Conservation (phyloP, 2,888 invertebrate species). For the Drosophila seclusa region DNA sequence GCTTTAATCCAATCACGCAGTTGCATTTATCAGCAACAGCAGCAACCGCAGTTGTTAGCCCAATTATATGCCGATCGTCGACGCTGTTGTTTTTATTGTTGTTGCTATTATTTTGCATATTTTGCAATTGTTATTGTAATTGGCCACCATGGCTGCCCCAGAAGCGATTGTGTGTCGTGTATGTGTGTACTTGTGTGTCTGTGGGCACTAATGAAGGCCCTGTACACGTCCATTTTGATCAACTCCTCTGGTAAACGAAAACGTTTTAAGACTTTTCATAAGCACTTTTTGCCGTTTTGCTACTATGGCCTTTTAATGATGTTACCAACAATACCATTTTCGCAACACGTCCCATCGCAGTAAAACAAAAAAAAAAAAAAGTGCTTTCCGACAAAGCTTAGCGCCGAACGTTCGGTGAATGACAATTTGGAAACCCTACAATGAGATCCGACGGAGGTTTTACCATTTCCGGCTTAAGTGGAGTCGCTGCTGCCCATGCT, state of each 20-base stretch:
- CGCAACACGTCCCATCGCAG: slow-evolving; percentile 26
- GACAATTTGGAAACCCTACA: slow-evolving; percentile 48
- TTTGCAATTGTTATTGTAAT: slow-evolving; percentile 76
- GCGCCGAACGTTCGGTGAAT: slow-evolving; percentile 45
- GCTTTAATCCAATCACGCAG: slow-evolving; percentile 78
- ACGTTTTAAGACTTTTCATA: slow-evolving; percentile 81
- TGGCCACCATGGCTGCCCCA: slow-evolving; percentile 71
- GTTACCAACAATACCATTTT: slow-evolving; percentile 37
- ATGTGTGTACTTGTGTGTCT: not conserved
- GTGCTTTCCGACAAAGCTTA: slow-evolving; percentile 58
- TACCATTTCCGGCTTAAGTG: slow-evolving; percentile 58
- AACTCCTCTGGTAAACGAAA: slow-evolving; percentile 82
- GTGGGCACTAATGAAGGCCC: slow-evolving; percentile 53
- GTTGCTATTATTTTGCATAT: slow-evolving; percentile 60
- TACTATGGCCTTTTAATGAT: slow-evolving; percentile 55
- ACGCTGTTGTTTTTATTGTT: slow-evolving; percentile 30
- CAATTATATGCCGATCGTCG: slow-evolving; percentile 58
- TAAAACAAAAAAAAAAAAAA: slow-evolving; percentile 2
- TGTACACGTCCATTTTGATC: slow-evolving; percentile 57
- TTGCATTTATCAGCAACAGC: slow-evolving; percentile 70
- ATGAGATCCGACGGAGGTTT: slow-evolving; percentile 30
- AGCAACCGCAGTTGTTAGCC: slow-evolving; percentile 60
- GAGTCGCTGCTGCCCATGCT: slow-evolving; percentile 12
- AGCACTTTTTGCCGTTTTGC: slow-evolving; percentile 34
- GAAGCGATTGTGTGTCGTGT: slow-evolving; percentile 6